phyloP scores from a whole-genome alignment of 1,140 invertebrate genomes.

The Dreissena polymorpha region DNA sequence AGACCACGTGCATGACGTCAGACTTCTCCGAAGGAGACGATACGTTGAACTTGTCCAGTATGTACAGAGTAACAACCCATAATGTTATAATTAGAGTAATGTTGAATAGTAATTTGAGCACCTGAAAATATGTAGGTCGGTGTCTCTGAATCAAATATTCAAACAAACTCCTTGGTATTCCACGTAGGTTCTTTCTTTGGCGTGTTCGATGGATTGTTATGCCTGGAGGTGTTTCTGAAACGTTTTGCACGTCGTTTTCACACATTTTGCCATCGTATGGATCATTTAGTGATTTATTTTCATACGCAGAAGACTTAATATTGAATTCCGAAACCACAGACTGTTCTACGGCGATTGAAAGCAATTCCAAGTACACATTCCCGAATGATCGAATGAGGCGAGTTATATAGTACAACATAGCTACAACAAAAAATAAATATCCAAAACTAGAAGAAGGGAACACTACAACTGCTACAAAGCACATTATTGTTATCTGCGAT shows the following conservation, averaged over 20 bases:
- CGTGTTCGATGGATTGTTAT: not conserved
- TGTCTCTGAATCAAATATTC: conserved; percentile 13
- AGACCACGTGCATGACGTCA: conserved; percentile 29
- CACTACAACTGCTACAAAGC: conserved; percentile 47
- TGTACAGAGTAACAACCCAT: not conserved
- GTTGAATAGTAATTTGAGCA: conserved; percentile 20
- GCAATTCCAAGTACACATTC: conserved; percentile 15
- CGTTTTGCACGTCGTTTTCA: not conserved
- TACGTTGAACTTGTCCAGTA: not conserved
- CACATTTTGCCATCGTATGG: not conserved
- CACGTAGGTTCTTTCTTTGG: not conserved
- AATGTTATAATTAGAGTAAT: conserved; percentile 5
- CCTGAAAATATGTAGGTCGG: conserved; percentile 15
- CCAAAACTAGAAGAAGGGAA: conserved; percentile 37
- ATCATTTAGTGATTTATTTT: conserved; percentile 13
- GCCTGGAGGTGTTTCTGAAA: not conserved
- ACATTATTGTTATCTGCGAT: conserved; percentile 16
- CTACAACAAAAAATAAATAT: conserved; percentile 30
- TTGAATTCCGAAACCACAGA: not conserved
- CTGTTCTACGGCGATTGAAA: conserved; percentile 26
- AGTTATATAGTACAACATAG: conserved; percentile 36
- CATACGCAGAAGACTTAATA: not conserved
- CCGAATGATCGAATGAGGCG: conserved; percentile 18
- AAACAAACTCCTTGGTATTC: conserved; percentile 26
- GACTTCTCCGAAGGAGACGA: not conserved